Base-by-base conservation (phyloP, 1,140 invertebrate genomes). In the Tetranychus cinnabarinus region DNA sequence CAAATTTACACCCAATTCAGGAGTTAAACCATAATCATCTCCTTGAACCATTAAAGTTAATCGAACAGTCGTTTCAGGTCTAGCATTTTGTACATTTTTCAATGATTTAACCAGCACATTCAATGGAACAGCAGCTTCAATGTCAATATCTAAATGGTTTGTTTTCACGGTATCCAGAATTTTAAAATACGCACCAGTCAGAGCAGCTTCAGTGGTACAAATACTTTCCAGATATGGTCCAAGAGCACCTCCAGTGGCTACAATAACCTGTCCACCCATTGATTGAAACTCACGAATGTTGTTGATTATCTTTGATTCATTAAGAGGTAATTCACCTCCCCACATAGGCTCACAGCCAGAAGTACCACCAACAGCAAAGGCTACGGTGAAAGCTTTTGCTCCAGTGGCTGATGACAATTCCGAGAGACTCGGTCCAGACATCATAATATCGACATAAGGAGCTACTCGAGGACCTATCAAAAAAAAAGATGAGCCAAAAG, bases 11-110 rank as follows among this genome's bases (percentile, higher is more conserved):
- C 68, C 68, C n/a, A 68, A 60, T 7, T 31, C 54, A 12, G 66
- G 66, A 4, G 66, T 68, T 8, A 68, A 56, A 1, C 68, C 68
- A 42, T 68, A 68, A 42, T 68, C 68, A 59, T 68, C 68, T 1
- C 66, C 66, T 62, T 67, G 66, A n/a, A 67, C 61, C 67, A 68
- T 68, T 4, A 68, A 45, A 23, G 67, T 68, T 46, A 61, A 68
- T 7, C 61, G 62, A 36, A 69, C 65, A 6, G 65, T 67, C 4
- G 65, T 65, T 31, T 45, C 34, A 45, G 58, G 34, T 8, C 65
- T 56, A 55, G 65, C 58, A 8, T 46, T 35, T 56, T 68, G 67
- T 10, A 69, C 37, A 54, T 62, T 59, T 4, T 63, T 62, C 23
- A 69, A 62, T 7, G 68, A 66, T 54, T 59, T 52, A 42, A 61